Base-by-base conservation (phyloP, 2,888 invertebrate genomes). In the Meandrusa payeni region DNA sequence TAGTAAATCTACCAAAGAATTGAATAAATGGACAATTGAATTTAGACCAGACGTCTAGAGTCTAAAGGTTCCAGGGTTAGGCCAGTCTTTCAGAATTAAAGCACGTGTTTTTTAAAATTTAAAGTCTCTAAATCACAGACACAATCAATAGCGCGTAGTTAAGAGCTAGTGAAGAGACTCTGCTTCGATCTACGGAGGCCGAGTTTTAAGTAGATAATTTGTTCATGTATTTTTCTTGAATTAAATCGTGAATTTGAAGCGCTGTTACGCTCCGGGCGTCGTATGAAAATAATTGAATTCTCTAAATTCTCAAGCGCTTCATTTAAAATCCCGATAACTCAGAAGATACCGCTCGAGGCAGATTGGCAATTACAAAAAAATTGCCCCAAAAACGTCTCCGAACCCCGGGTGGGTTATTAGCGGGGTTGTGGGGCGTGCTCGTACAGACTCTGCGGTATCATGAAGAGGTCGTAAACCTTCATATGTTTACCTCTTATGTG, bases 281-380 rank as follows among this genome's bases (percentile, higher is more conserved):
- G 32, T 26, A 32, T 38, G 38, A 31, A 37, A 44, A 41, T 49
- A 43, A 49, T 49, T 43, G 42, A 40, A 49, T 49, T 43, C 46
- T 36, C 36, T 29, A 37, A 48, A 42, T 41, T 43, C 36, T 29
- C 36, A 40, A 36, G 28, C 33, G 34, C 37, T 34, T 45, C 42
- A 46, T 28, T 39, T 46, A 43, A 49, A 41, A 41, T 38, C 41
- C 22, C 41, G 33, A 37, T 44, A 41, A 42, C 49, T 50, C 55
- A 43, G 52, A 50, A 55, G 57, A 55, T 52, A 50, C 50, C 32
- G 58, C 65, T 56, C 54, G 46, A 45, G 51, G 64, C 63, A 72
- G 69, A 76, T 76, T 73, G 76, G 71, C 75, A 74, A 77, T 76
- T 76, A 76, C 70, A 70, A 76, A 74, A 70, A 68, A 69, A 57